phyloP scores from a whole-genome alignment of 2,113 vertebrate species.

The Mirounga angustirostris region DNA sequence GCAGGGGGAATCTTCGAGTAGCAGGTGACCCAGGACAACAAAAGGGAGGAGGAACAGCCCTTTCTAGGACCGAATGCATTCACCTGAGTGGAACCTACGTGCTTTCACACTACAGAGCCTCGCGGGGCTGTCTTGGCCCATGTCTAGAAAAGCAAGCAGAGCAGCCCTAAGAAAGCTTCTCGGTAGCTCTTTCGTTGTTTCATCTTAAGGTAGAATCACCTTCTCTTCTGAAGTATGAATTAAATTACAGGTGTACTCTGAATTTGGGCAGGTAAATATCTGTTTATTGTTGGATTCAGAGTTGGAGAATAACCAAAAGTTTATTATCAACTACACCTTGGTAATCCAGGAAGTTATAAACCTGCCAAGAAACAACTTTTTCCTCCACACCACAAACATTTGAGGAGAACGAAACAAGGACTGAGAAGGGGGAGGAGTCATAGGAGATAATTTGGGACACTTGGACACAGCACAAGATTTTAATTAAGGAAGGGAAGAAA shows the following conservation, averaged over 20 bases:
- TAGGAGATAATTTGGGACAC: background rate
- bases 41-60: background rate
- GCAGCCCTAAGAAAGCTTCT: background rate
- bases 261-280: background rate
- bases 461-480: background rate
- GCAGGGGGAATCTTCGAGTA: background rate
- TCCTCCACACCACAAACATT: background rate
- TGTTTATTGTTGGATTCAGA: background rate
- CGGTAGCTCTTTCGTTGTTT: background rate
- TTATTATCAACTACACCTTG: background rate
- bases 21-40: background rate
- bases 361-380: background rate
- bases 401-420: background rate
- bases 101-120: background rate
- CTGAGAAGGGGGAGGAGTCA: background rate
- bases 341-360: background rate
- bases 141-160: background rate
- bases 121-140: rapidly evolving
- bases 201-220: background rate
- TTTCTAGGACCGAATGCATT: background rate
- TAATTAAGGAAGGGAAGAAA: background rate
- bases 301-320: conserved; percentile 6
- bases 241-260: background rate
- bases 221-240: background rate
- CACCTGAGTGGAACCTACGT: background rate